phyloP scores from a whole-genome alignment of 2,888 invertebrate genomes.

The Tryphoninae sp. region DNA sequence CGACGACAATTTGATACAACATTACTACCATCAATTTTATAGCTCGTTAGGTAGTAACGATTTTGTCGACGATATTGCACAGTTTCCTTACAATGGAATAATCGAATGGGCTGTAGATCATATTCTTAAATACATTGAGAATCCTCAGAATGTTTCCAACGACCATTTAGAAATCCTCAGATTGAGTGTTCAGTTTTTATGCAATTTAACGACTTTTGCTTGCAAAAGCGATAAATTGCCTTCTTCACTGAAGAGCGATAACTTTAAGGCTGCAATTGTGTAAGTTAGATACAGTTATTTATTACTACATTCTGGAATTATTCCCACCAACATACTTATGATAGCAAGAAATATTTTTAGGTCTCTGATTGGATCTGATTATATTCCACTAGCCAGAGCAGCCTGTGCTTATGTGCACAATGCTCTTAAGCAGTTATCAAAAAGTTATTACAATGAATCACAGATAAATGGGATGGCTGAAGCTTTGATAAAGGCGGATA shows the following conservation, averaged over 20 bases:
- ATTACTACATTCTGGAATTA: too few species aligned
- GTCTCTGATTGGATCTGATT: slow-evolving; percentile 64
- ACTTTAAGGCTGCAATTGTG: slow-evolving; percentile 72
- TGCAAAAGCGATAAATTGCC: slow-evolving; percentile 64
- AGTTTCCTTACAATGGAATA: slow-evolving; percentile 75
- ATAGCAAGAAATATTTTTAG: slow-evolving; percentile 65
- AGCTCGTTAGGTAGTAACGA: not conserved
- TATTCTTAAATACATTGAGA: slow-evolving; percentile 58
- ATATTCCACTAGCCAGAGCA: slow-evolving; percentile 68
- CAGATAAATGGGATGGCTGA: slow-evolving; percentile 66
- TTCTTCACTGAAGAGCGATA: slow-evolving; percentile 63
- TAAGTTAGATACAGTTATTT: slow-evolving; percentile 59
- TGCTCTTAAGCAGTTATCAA: slow-evolving; percentile 65
- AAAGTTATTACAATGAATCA: slow-evolving; percentile 65
- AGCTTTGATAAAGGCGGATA: slow-evolving; percentile 69
- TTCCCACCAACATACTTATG: not conserved
- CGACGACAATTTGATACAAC: slow-evolving; percentile 5
- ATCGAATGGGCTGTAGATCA: slow-evolving; percentile 70
- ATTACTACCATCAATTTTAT: slow-evolving; percentile 28
- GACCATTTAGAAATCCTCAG: slow-evolving; percentile 71
- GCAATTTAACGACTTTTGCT: slow-evolving; percentile 75
- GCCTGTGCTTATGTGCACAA: slow-evolving; percentile 75
- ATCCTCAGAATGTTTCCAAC: slow-evolving; percentile 51
- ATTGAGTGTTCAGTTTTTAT: slow-evolving; percentile 75
- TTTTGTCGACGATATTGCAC: not conserved